Base-by-base conservation (phyloP, 2,113 vertebrate genomes). In the Riparia riparia region DNA sequence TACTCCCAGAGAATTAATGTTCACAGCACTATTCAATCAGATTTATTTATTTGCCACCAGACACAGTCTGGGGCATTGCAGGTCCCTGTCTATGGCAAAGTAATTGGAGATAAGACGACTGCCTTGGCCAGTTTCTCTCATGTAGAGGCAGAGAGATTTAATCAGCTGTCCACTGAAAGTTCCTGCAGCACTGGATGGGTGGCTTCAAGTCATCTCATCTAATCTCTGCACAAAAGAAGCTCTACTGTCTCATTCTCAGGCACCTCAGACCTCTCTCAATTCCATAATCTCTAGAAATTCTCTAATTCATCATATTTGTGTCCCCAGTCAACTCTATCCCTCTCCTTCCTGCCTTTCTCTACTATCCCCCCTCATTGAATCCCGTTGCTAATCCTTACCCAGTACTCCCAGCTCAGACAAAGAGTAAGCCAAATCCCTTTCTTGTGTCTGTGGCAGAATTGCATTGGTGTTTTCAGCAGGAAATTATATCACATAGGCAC, bases 31-130 rank as follows among this genome's bases (percentile, higher is more conserved):
- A 71, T 68, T 96, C 96, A 86, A 81, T 89, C 93, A 92, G 76
- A 92, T 90, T 90, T 94, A 95, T 92, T 96, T 90, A 94, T 89
- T 95, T 96, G 91, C 88, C 82, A 89, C 51, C 65, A 88, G 82
- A 69, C 71, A 39, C 24, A 74, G 80, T 92, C 85, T 93, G 57
- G 86, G 90, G 77, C 76, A 72, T 34, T 51, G 51, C 57, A 93
- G 95, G 69, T 83, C 88, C 72, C 68, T 49, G 79, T 60, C 92
- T 84, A 32, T 68, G 44, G 85, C 86, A 81, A 90, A 92, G 82
- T 51, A 94, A 89, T 76, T 83, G 64, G 34, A 92, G 68, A 44
- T 5, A 1, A 78, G 56, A 83, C 0, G 1, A 63, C 51, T 53
- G 56, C 58, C 60, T 51, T 81, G 47, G 47, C 32, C 60, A 60